phyloP scores from a whole-genome alignment of 2,888 invertebrate species.

The Plebejus argus region DNA sequence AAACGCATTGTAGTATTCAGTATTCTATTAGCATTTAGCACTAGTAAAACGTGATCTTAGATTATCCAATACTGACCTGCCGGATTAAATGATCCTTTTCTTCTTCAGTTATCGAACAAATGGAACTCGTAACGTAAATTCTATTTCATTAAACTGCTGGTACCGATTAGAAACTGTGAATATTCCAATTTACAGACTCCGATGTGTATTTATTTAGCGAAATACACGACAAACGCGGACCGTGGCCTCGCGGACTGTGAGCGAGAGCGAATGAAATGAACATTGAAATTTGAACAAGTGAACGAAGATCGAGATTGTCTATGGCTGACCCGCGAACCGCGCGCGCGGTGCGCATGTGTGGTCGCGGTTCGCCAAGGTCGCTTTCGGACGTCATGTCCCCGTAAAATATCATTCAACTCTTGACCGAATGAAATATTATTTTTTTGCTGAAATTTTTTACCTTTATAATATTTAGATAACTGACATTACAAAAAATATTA shows the following conservation, averaged over 20 bases:
- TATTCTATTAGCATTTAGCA: too few species aligned
- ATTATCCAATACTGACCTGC: slow-evolving; percentile 26
- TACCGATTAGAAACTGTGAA: slow-evolving; percentile 5
- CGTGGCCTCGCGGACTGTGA: slow-evolving; percentile 47
- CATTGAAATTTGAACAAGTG: slow-evolving; percentile 36
- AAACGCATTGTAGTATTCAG: slow-evolving; percentile 2
- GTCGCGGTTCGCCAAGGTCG: slow-evolving; percentile 63
- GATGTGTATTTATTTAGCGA: slow-evolving; percentile 33
- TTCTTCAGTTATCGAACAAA: background rate
- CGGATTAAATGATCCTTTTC: slow-evolving; percentile 8
- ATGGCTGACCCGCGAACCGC: slow-evolving; percentile 46
- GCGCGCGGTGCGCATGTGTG: slow-evolving; percentile 62
- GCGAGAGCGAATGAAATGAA: slow-evolving; percentile 33
- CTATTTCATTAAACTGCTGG: slow-evolving; percentile 16
- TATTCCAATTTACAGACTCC: slow-evolving; percentile 28
- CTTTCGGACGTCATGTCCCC: slow-evolving; percentile 47
- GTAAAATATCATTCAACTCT: slow-evolving; percentile 37
- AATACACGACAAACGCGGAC: slow-evolving; percentile 45
- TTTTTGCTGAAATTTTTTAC: background rate
- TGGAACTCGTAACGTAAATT: background rate
- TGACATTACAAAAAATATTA: too few species aligned
- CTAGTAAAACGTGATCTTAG: slow-evolving; percentile 22
- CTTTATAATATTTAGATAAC: too few species aligned
- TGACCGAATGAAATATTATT: background rate
- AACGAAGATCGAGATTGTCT: slow-evolving; percentile 47